Conservation (phyloP, 2,113 vertebrate species). For the Psilopsiagon aymara region DNA sequence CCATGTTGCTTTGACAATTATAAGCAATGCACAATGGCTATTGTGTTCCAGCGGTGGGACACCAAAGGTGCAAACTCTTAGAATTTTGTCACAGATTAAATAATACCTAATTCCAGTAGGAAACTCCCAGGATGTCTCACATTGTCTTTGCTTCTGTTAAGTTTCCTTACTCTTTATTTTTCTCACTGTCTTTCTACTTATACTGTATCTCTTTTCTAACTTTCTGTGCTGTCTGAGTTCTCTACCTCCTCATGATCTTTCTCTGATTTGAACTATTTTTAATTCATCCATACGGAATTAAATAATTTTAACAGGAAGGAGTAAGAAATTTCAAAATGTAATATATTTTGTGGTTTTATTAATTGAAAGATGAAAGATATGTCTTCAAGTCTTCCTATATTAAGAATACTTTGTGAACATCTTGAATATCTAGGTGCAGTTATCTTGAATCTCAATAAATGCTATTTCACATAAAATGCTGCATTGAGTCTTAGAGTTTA, state of each 20-base stretch:
- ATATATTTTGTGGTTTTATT: not conserved
- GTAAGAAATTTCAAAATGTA: not conserved
- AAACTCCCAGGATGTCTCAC: not conserved
- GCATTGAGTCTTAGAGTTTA: not conserved
- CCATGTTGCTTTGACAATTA: not conserved
- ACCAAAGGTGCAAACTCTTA: not conserved
- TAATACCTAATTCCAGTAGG: not conserved
- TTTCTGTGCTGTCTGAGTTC: not conserved
- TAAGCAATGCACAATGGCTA: not conserved
- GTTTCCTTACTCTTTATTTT: not conserved
- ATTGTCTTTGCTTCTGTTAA: not conserved
- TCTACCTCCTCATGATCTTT: not conserved
- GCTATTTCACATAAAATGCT: not conserved
- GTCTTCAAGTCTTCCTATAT: not conserved
- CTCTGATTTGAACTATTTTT: not conserved
- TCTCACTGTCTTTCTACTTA: not conserved
- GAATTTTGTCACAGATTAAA: conserved; percentile 22
- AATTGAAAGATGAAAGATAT: not conserved
- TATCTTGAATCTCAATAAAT: not conserved
- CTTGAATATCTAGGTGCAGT: not conserved
- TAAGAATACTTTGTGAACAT: not conserved
- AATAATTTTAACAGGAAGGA: not conserved
- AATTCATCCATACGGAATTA: not conserved
- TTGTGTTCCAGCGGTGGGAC: not conserved
- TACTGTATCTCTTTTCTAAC: not conserved